Conservation (phyloP, 1,140 invertebrate genomes). For the Sycobia sp. region DNA sequence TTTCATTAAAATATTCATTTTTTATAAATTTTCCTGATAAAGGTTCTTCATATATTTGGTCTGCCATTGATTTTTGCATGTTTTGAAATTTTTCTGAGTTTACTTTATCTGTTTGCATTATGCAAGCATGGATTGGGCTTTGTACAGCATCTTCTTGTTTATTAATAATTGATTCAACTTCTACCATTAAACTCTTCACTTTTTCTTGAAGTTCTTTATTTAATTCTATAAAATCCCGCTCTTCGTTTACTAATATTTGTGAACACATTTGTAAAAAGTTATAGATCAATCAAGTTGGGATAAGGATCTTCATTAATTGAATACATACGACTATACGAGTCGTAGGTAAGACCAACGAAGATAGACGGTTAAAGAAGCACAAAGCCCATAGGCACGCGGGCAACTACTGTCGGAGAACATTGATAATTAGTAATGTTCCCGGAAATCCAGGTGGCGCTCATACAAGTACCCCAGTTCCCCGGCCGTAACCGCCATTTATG, state of each 20-base stretch:
- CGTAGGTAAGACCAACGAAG: too few relatives aligned
- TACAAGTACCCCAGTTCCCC: too few relatives aligned
- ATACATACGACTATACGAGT: too few relatives aligned
- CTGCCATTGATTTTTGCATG: neutral
- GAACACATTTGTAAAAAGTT: constrained; percentile 6
- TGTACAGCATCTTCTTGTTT: constrained; percentile 27
- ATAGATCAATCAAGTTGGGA: too few relatives aligned
- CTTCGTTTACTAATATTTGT: constrained; percentile 42
- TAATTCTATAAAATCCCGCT: constrained; percentile 59
- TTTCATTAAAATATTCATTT: neutral
- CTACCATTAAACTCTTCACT: constrained; percentile 57
- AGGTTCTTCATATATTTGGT: neutral
- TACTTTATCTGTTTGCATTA: constrained; percentile 2
- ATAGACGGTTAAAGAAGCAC: too few relatives aligned
- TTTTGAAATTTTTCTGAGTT: too few relatives aligned
- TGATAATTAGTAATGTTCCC: too few relatives aligned
- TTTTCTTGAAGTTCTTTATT: constrained; percentile 61
- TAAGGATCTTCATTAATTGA: too few relatives aligned
- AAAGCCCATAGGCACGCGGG: too few relatives aligned
- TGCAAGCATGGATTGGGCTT: neutral
- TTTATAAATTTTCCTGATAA: neutral
- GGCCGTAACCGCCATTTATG: too few relatives aligned
- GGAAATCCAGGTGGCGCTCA: too few relatives aligned
- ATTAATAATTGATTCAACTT: constrained; percentile 58
- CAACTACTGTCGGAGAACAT: too few relatives aligned